Base-by-base conservation (phyloP, 2,797 vertebrate genomes). In the Neosilurus mollespiculum region DNA sequence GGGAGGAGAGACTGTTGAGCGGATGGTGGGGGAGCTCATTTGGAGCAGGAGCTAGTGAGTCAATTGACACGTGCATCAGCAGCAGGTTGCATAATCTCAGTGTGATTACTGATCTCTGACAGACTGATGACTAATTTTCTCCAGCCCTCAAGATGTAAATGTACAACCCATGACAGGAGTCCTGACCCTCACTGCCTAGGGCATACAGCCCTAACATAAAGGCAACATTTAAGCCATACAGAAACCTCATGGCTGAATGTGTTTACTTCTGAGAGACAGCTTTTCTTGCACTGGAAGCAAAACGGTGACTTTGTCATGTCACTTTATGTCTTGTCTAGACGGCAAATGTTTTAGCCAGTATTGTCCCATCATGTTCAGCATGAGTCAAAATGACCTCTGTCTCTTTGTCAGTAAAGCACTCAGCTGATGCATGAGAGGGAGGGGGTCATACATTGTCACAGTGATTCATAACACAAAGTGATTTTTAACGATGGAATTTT, bases 251-350 rank as follows among this genome's bases (percentile, higher is more conserved):
- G 18, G 73, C 71, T 73, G 77, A 81, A 78, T 83, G 71, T 66
- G 66, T 73, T 79, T 43, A 59, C 24, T 65, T 83, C 62, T 86
- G 83, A 90, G 88, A 92, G 90, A 88, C 87, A 66, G 88, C 88
- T 90, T 89, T 86, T 64, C 77, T 80, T 62, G 58, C 80, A 67
- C 81, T 79, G 83, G 78, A 82, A 85, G 84, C 71, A 83, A 34
- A 88, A 72, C 78, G 11, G 34, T 54, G 53, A 67, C 72, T 81
- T 87, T 91, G 90, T 86, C 92, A 89, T 90, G 90, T 92, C 88
- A 88, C 89, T 91, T 91, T 91, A 90, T 90, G 90, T 88, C 88
- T 62, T n/a, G 88, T 87, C 89, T 82, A 62, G 86, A 89, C 88
- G 76, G 87, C 88, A 87, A 90, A 91, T 86, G 89, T 89, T 90